These are phyloP conservation scores for Drosophila tanythrix DNA, from an alignment of 2,888 invertebrate genomes.

Conservation along the genomic window DNA sequence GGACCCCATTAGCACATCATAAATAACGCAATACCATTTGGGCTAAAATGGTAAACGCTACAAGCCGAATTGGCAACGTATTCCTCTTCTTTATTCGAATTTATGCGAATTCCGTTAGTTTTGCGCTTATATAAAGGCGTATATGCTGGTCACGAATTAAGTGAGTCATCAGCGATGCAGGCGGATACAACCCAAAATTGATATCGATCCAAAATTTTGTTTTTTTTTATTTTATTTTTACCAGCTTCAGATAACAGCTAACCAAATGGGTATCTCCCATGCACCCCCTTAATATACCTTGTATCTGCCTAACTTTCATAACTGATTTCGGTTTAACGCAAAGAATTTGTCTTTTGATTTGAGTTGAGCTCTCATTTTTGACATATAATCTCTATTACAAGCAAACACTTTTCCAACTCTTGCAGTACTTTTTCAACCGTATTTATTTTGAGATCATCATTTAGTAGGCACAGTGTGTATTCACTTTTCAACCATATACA, in stretches of 20 bases:
- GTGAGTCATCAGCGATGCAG: slow-evolving; percentile 32
- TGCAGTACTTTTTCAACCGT: background rate
- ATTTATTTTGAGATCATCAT: background rate
- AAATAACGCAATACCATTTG: slow-evolving; percentile 35
- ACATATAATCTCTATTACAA: background rate
- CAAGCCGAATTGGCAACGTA: slow-evolving; percentile 37
- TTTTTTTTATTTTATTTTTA: slow-evolving; percentile 4
- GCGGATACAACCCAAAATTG: slow-evolving; percentile 4
- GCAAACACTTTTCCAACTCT: background rate
- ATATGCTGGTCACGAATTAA: slow-evolving; percentile 24
- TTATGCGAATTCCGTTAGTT: slow-evolving; percentile 9
- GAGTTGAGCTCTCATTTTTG: background rate
- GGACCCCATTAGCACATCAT: slow-evolving; percentile 11
- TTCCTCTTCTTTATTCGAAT: background rate
- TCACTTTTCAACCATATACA: background rate
- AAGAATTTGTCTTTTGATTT: background rate
- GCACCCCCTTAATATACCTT: background rate
- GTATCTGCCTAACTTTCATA: background rate
- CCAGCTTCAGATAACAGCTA: slow-evolving; percentile 37
- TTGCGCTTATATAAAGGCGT: slow-evolving; percentile 3
- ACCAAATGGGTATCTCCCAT: slow-evolving; percentile 21
- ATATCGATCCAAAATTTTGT: slow-evolving; percentile 46
- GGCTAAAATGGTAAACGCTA: slow-evolving; percentile 32
- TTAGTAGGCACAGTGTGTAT: background rate
- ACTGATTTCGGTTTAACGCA: background rate